Evolutionary conservation across 2,888 invertebrate species (phyloP), one percentile per base, ranked within the genome.

Genomic region (Venusia cambrica): DNA sequence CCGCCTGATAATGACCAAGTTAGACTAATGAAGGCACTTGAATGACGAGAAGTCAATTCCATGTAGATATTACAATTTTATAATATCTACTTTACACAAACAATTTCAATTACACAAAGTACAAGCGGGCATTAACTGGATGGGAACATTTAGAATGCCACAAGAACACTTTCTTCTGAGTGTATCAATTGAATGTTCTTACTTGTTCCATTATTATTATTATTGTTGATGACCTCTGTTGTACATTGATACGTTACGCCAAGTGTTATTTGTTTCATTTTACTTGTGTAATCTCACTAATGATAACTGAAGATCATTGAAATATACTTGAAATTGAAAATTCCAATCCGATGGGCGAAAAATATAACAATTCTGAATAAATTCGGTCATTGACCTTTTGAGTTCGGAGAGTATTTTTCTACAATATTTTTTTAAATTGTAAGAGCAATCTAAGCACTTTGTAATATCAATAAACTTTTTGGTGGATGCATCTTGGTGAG

Each of bases 381-480:
- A 69, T 69, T 72, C 71, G 67, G 70, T 71, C 60, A 74, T 74
- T 73, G 59, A 60, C 67, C 67, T 70, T 56, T 74, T 74, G 65
- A 75, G 71, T 80, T 79, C 69, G 72, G 74, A 83, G 78, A 78
- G 81, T 87, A 87, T 87, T 87, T 87, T 87, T 87, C 84, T 87
- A 87, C 80, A 78, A 77, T 81, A 68, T 83, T 79, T 83, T 79
- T 75, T 76, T 76, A 79, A 67, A 32, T 38, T 65, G 66, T 67
- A 67, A 73, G 68, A 77, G 73, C 72, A 66, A 70, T 73, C 71
- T 73, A 73, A 76, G 84, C 80, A 83, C 80, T 73, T 65, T 63
- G 63, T 51, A 71, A 73, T 81, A 80, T 84, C 79, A 76, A 75
- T 79, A 60, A 72, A 74, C 69, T 73, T 76, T 81, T 83, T 75